Evolutionary conservation across 2,113 vertebrate genomes (phyloP).

Genomic region (Anarrhichthys ocellatus): DNA sequence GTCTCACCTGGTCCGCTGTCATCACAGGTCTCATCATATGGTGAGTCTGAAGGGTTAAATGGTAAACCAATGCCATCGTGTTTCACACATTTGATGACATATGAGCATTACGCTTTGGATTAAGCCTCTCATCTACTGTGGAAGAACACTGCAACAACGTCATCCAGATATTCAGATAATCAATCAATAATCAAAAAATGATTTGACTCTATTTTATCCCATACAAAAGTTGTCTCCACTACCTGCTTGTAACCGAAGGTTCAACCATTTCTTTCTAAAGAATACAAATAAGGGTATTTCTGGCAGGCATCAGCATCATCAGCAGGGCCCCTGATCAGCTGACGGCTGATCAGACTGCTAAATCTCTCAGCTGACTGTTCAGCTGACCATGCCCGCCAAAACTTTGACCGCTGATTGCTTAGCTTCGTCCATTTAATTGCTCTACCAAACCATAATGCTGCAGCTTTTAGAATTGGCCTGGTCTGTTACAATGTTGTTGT

Average conservation of each 20-base stretch:
- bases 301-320: not conserved
- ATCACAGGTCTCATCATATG: constrained; percentile 91
- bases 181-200: not conserved
- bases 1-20: constrained; percentile 89
- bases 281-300: constrained; percentile 2
- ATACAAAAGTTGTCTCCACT: not conserved
- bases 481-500: not conserved
- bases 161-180: not conserved
- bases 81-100: not conserved
- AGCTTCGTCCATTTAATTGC: constrained; percentile 1
- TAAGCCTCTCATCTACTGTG: not conserved
- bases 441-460: not conserved
- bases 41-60: constrained; percentile 80
- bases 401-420: not conserved
- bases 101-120: not conserved
- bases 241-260: not conserved
- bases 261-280: not conserved
- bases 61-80: not conserved
- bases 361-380: constrained; percentile 17
- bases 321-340: constrained; percentile 11
- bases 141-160: not conserved
- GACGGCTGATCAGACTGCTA: not conserved
- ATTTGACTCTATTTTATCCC: not conserved
- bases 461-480: not conserved
- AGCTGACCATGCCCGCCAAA: not conserved